Base-by-base conservation (phyloP, 2,888 invertebrate species). In the Bembecia ichneumoniformis region DNA sequence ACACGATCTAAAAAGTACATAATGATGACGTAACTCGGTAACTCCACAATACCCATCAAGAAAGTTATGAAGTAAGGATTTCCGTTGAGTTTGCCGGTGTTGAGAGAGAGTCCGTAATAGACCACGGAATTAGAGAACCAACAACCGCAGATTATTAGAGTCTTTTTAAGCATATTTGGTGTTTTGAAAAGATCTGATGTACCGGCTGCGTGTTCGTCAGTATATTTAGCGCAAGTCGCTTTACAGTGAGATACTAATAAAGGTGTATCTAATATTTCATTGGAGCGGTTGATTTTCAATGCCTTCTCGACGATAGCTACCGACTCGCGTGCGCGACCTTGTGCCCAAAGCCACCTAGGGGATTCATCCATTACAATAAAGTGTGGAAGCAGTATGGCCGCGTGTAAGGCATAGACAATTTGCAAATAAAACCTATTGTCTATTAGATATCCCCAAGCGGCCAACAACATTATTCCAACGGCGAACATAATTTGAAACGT, bases 291-390 rank as follows among this genome's bases (percentile, higher is more conserved):
- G 53, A 91, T 89, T 71, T 90, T 91, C 16, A 94, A 73, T 2
- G 91, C 95, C 66, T 91, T 93, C 55, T 91, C 89, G 45, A 95
- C 89, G 53, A 96, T 94, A 7, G 89, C 88, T 0, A 95, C 89
- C 0, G 95, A 93, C 71, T 95, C 94, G 10, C 89, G 84, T 1
- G 90, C 88, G 20, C 92, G 89, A 1, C 95, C 95, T 68, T 95
- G 94, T 4, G 92, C 89, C 95, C 96, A 96, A 3, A 96, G 81
- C 96, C 96, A 96, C 55, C 95, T 89, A 0, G 95, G 95, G 34
- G 95, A 96, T 77, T 96, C 96, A 62, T 96, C 95, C 90, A 96
- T 92, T 28, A 94, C 66, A 89, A 95, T 91, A 92, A 93, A 94
- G 71, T 96, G 95, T 13, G 91, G 92, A 49, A 95, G 73, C 17